phyloP scores from a whole-genome alignment of 2,113 vertebrate genomes.

The Potamarius usumacintae region DNA sequence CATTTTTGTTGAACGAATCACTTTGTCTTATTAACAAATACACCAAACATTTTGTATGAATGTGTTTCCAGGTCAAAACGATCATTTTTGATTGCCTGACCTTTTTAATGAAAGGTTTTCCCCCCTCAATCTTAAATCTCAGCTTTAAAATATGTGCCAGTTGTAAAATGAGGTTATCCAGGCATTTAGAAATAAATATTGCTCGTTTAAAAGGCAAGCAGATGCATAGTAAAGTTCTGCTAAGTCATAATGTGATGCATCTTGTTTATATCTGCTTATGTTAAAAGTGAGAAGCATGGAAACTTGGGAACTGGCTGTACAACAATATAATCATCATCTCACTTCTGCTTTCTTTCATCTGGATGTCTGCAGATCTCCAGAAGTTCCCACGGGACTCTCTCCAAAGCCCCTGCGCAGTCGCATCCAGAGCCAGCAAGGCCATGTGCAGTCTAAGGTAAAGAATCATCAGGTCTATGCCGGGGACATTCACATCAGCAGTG shows the following conservation, averaged over 20 bases:
- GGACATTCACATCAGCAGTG: neutral
- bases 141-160: neutral
- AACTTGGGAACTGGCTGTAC: neutral
- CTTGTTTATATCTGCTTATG: neutral
- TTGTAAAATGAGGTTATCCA: neutral
- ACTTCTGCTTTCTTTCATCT: slow-evolving; percentile 42
- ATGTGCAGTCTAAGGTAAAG: slow-evolving; percentile 81
- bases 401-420: slow-evolving; percentile 80
- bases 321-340: slow-evolving; percentile 5
- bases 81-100: neutral
- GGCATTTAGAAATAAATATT: neutral
- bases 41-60: neutral
- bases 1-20: neutral
- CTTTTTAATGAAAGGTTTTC: neutral
- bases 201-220: neutral
- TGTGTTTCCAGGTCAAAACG: neutral
- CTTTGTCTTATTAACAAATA: neutral
- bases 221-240: neutral
- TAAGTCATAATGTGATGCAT: neutral
- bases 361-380: slow-evolving; percentile 79
- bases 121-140: neutral
- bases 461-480: slow-evolving; percentile 20
- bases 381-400: slow-evolving; percentile 70
- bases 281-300: neutral
- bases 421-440: slow-evolving; percentile 71